phyloP scores from a whole-genome alignment of 2,888 invertebrate species.

The Ypsolopha sequella region DNA sequence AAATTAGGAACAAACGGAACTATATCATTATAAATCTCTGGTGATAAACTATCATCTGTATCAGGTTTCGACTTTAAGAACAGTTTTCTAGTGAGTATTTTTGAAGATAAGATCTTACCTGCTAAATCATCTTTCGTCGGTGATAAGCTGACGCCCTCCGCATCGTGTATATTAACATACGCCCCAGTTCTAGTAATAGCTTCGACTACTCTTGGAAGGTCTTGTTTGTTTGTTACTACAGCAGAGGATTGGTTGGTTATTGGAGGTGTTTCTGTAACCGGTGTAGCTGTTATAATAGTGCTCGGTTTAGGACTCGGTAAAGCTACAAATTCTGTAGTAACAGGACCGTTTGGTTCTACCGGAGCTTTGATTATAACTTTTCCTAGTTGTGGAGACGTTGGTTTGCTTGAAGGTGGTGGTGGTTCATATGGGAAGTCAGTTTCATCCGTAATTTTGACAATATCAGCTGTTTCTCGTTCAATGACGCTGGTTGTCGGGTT shows the following conservation, averaged over 20 bases:
- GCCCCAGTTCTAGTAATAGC: slow-evolving; percentile 71
- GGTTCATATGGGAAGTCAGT: slow-evolving; percentile 59
- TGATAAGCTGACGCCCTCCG: slow-evolving; percentile 70
- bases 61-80: slow-evolving; percentile 25
- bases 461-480: slow-evolving; percentile 48
- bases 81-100: slow-evolving; percentile 27
- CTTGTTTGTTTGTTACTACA: slow-evolving; percentile 36
- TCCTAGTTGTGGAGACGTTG: slow-evolving; percentile 75
- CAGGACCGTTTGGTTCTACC: slow-evolving; percentile 44
- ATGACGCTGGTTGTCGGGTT: slow-evolving; percentile 48
- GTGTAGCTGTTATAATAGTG: slow-evolving; percentile 73
- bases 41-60: slow-evolving; percentile 21
- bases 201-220: slow-evolving; percentile 55
- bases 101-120: slow-evolving; percentile 73
- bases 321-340: slow-evolving; percentile 69
- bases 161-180: slow-evolving; percentile 80
- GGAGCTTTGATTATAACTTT: slow-evolving; percentile 75
- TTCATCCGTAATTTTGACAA: slow-evolving; percentile 51
- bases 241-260: slow-evolving; percentile 22
- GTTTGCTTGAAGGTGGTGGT: slow-evolving; percentile 50
- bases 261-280: slow-evolving; percentile 43
- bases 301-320: slow-evolving; percentile 69
- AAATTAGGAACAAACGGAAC: slow-evolving; percentile 59
- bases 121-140: slow-evolving; percentile 74
- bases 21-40: slow-evolving; percentile 34